phyloP scores from a whole-genome alignment of 35 echinoderm and acorn worm genomes.

The Acanthaster planci region DNA sequence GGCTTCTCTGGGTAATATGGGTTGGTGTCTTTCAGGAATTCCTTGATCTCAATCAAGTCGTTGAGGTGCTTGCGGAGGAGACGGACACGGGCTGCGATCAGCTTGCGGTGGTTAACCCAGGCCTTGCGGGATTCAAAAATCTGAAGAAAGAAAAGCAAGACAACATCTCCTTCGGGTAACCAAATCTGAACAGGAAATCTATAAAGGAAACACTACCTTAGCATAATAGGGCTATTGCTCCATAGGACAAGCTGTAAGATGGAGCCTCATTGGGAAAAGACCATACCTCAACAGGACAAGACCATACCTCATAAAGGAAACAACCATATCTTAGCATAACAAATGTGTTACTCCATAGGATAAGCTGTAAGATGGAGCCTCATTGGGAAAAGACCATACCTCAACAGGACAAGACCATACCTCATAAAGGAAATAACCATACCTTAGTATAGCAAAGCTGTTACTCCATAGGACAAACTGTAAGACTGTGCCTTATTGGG shows the following conservation, averaged over 20 bases:
- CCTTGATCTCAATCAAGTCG: conserved; percentile 66
- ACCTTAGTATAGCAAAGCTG: background rate
- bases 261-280: too few species aligned
- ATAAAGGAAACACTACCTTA: too few species aligned
- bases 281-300: too few species aligned
- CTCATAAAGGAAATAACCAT: too few species aligned
- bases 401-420: too few species aligned
- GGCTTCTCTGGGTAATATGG: background rate
- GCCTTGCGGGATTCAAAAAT: conserved; percentile 61
- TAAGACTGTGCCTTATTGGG: too few species aligned
- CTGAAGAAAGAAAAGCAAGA: conserved; percentile 13
- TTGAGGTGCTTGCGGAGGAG: conserved; percentile 56
- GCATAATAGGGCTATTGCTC: background rate
- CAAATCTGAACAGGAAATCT: too few species aligned
- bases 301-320: too few species aligned
- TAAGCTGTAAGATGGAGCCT: conserved; percentile 26
- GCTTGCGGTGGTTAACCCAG: conserved; percentile 54
- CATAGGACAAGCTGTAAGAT: too few species aligned
- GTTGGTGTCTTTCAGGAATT: conserved; percentile 55
- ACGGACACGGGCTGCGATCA: conserved; percentile 51
- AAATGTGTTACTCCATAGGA: conserved; percentile 25
- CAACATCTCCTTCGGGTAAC: too few species aligned
- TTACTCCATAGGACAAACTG: background rate
- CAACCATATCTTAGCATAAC: background rate
- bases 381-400: too few species aligned